These are phyloP conservation scores for Scalopus aquaticus DNA, from an alignment of 2,113 vertebrate species.

Conservation along the genomic window DNA sequence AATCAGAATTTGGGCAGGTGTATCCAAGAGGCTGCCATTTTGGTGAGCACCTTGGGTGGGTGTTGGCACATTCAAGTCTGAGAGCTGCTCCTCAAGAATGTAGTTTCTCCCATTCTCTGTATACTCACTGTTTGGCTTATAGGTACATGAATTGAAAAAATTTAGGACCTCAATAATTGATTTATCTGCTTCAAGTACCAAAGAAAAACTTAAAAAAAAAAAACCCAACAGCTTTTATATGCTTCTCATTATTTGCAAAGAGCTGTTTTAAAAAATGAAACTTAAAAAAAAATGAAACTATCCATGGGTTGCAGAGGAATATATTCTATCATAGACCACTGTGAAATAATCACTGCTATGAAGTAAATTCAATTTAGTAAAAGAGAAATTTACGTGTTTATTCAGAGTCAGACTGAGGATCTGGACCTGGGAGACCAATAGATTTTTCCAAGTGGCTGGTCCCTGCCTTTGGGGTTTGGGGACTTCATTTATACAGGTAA, in stretches of 20 bases:
- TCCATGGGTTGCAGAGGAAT: background rate
- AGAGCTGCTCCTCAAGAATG: background rate
- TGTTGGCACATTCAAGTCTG: background rate
- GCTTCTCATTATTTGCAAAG: conserved; percentile 36
- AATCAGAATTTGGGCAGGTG: background rate
- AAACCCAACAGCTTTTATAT: background rate
- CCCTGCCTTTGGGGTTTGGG: too few relatives aligned
- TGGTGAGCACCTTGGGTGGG: background rate
- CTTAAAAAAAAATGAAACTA: background rate
- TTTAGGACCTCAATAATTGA: background rate
- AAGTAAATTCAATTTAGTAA: too few relatives aligned
- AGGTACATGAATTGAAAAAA: background rate
- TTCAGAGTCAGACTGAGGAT: too few relatives aligned
- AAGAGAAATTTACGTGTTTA: too few relatives aligned
- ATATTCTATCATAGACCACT: background rate
- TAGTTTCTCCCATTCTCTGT: background rate
- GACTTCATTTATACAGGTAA: too few relatives aligned
- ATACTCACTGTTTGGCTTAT: background rate
- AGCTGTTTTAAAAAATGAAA: background rate
- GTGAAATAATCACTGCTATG: too few relatives aligned
- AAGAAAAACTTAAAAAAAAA: background rate
- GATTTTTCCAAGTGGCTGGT: too few relatives aligned
- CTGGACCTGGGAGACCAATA: too few relatives aligned
- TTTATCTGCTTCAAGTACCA: conserved; percentile 15
- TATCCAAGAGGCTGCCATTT: background rate